Evolutionary conservation across 2,113 vertebrate species (phyloP).

Genomic region (Strigops habroptila): DNA sequence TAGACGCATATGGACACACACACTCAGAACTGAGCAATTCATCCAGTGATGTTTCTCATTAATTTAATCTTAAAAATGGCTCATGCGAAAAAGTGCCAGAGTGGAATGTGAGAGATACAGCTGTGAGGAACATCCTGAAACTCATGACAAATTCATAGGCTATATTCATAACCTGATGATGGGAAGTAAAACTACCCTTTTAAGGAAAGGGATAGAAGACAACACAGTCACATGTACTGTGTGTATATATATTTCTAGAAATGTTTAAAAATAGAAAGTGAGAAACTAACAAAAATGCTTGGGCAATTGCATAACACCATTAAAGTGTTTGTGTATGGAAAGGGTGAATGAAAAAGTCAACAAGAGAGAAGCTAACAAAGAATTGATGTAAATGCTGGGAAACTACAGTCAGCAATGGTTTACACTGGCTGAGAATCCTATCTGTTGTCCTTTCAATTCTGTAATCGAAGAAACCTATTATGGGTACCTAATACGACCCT

Average conservation of each 20-base stretch:
- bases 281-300: constrained; percentile 13
- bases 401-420: background rate
- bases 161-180: background rate
- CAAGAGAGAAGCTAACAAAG: background rate
- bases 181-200: constrained; percentile 6
- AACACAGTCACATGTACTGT: background rate
- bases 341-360: background rate
- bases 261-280: constrained; percentile 17
- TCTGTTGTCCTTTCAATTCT: background rate
- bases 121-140: background rate
- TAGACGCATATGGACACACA: background rate
- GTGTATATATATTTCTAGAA: constrained; percentile 32
- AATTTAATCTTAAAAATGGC: constrained; percentile 27
- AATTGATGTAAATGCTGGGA: background rate
- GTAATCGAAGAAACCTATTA: background rate
- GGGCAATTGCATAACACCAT: background rate
- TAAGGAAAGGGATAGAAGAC: background rate
- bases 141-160: background rate
- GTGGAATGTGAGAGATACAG: background rate
- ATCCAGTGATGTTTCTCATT: constrained; percentile 23
- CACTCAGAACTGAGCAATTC: constrained; percentile 32
- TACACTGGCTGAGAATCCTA: background rate
- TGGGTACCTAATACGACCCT: background rate
- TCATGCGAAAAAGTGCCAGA: constrained; percentile 2
- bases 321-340: background rate